Evolutionary conservation across 2,797 vertebrate species (phyloP).

Genomic region (Malacoctenus gilli): DNA sequence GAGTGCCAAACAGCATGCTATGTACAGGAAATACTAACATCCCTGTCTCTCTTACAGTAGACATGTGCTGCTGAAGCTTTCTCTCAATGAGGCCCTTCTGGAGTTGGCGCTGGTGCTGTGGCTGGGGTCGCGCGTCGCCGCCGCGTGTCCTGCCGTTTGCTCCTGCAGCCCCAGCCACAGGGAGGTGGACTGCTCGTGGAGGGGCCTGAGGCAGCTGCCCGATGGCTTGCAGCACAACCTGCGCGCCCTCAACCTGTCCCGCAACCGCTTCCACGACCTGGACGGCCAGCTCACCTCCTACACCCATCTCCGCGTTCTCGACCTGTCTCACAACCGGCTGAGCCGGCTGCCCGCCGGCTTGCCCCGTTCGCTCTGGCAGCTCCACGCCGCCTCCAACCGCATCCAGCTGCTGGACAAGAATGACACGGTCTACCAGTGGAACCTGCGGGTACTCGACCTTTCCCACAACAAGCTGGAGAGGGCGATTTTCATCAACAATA

Average conservation of each 20-base stretch:
- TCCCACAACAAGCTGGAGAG: constrained; percentile 92
- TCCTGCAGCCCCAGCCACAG: constrained; percentile 88
- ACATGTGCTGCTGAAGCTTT: constrained; percentile 58
- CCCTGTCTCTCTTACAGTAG: constrained; percentile 51
- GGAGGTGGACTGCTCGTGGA: constrained; percentile 92
- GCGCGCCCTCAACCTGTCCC: constrained; percentile 90
- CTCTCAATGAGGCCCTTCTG: constrained; percentile 54
- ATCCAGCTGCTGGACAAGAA: constrained; percentile 91
- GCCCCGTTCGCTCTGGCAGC: constrained; percentile 93
- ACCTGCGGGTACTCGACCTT: constrained; percentile 89
- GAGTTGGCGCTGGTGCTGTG: constrained; percentile 78
- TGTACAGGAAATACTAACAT: constrained; percentile 42
- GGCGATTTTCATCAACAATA: constrained; percentile 95
- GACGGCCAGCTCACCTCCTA: constrained; percentile 85
- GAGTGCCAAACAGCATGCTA: constrained; percentile 10
- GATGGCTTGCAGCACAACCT: constrained; percentile 90
- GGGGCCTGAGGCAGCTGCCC: constrained; percentile 87
- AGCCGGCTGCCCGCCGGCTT: constrained; percentile 84
- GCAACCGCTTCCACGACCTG: constrained; percentile 89
- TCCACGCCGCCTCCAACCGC: constrained; percentile 87
- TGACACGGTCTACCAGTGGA: constrained; percentile 96
- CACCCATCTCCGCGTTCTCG: constrained; percentile 89
- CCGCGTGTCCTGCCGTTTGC: constrained; percentile 88
- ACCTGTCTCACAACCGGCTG: constrained; percentile 92
- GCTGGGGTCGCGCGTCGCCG: constrained; percentile 72